Evolutionary conservation across 2,797 vertebrate species (phyloP).

Genomic region (Lerista edwardsae): DNA sequence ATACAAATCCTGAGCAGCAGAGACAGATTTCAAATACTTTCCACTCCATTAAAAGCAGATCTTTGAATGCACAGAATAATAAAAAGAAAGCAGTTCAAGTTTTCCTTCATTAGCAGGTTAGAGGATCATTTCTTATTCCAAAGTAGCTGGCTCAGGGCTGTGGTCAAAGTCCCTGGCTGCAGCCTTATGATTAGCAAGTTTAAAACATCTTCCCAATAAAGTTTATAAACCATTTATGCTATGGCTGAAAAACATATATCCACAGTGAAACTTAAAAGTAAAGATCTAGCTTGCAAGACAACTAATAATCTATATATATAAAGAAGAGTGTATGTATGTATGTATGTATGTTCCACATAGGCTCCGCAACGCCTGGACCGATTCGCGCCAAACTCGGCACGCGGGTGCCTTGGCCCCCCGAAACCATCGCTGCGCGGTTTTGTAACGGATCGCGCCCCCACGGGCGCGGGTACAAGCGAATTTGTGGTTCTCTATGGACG

Average conservation of each 20-base stretch:
- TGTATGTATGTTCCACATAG: no score
- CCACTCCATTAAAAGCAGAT: conserved; percentile 6
- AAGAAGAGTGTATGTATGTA: no score
- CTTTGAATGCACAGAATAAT: not conserved
- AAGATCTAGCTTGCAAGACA: no score
- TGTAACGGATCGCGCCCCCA: no score
- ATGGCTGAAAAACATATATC: not conserved
- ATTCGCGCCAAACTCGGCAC: no score
- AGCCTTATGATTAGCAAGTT: not conserved
- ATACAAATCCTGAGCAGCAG: conserved; percentile 31
- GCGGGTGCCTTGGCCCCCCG: no score
- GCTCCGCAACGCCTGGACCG: no score
- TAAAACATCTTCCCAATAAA: not conserved
- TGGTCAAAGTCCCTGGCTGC: conserved; percentile 11
- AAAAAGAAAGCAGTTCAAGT: conserved; percentile 5
- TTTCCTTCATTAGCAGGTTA: conserved; percentile 11
- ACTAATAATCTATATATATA: no score
- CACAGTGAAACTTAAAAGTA: not conserved
- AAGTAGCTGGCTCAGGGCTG: not conserved
- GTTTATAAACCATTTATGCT: not conserved
- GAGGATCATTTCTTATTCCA: conserved; percentile 27
- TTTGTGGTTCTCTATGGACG: no score
- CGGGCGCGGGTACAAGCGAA: no score
- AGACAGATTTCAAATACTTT: conserved; percentile 18
- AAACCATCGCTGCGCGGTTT: no score